Base-by-base conservation (phyloP, 2,888 invertebrate species). In the Lamproptera curius region DNA sequence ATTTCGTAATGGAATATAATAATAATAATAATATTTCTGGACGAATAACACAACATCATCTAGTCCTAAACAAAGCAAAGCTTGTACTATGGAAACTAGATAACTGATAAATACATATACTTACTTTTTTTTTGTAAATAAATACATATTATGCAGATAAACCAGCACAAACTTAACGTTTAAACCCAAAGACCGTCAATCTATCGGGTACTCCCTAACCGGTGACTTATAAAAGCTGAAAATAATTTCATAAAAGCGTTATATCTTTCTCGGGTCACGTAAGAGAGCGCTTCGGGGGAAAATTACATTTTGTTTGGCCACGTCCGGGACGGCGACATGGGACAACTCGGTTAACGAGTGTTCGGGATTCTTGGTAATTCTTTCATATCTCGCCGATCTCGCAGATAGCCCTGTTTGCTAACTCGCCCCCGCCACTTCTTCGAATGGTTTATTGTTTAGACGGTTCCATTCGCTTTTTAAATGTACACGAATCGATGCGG, bases 241-340 rank as follows among this genome's bases (percentile, higher is more conserved):
- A 75, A 82, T 86, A 82, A 84, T 85, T 83, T 81, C 78, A 84
- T 84, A 85, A 82, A 81, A 78, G 69, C 81, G 77, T 83, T 82
- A 80, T 83, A 85, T 84, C 80, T 82, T 80, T 70, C 73, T 71
- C 71, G 81, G 83, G 85, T 86, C 86, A 86, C 86, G 86, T 85
- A 84, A 83, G 79, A 76, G 80, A 72, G 67, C 73, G 79, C 80
- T 80, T 76, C 72, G 77, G 81, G 71, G 71, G 67, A 77, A 84
- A 85, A 85, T 86, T 85, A 86, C 81, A 85, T 86, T 86, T 82
- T 84, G 85, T 82, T 84, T 81, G 76, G 77, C 79, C 81, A 80
- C 82, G 82, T 79, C 68, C 76, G 65, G 65, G 62, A 56, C 60
- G 66, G 67, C 72, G 78, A 77, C 81, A 73, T 68, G 77, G 83